Conservation (phyloP, 1,140 invertebrate genomes). For the Drosophila mauritiana region DNA sequence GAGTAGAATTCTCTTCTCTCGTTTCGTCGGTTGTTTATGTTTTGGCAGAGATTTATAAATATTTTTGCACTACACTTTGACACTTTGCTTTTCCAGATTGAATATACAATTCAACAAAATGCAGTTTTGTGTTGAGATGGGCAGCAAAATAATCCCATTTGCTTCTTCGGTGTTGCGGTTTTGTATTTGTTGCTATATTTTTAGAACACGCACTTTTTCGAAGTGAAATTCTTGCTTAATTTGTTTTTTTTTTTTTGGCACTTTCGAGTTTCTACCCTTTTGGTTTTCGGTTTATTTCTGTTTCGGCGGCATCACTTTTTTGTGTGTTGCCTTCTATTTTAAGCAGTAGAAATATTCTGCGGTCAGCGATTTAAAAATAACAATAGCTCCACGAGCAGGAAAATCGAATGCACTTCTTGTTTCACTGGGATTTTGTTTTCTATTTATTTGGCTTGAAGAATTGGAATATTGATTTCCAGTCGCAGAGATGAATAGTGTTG, state of each 20-base stretch:
- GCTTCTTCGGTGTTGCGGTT: slow-evolving; percentile 25
- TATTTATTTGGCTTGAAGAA: not conserved
- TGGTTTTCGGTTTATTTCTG: slow-evolving; percentile 63
- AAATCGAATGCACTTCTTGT: slow-evolving; percentile 53
- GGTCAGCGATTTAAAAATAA: slow-evolving; percentile 79
- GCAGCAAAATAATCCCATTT: slow-evolving; percentile 24
- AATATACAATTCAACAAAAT: slow-evolving; percentile 28
- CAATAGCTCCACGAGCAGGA: slow-evolving; percentile 64
- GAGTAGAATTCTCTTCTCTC: slow-evolving; percentile 19
- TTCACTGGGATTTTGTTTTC: slow-evolving; percentile 33
- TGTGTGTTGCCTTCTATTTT: slow-evolving; percentile 61
- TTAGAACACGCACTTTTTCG: slow-evolving; percentile 36
- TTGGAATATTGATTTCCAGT: slow-evolving; percentile 1
- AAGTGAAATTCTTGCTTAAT: slow-evolving; percentile 34
- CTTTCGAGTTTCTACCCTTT: slow-evolving; percentile 78
- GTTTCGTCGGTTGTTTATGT: slow-evolving; percentile 21
- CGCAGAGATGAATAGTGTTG: not conserved
- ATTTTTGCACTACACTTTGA: slow-evolving; percentile 62
- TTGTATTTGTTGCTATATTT: slow-evolving; percentile 23
- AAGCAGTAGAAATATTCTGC: slow-evolving; percentile 65
- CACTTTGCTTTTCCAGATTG: slow-evolving; percentile 42
- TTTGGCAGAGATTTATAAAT: slow-evolving; percentile 33
- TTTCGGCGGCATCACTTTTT: slow-evolving; percentile 41
- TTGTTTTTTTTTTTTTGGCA: slow-evolving; percentile 61
- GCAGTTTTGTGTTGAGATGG: slow-evolving; percentile 32